phyloP scores from a whole-genome alignment of 2,113 vertebrate genomes.

The Festucalex cinctus region DNA sequence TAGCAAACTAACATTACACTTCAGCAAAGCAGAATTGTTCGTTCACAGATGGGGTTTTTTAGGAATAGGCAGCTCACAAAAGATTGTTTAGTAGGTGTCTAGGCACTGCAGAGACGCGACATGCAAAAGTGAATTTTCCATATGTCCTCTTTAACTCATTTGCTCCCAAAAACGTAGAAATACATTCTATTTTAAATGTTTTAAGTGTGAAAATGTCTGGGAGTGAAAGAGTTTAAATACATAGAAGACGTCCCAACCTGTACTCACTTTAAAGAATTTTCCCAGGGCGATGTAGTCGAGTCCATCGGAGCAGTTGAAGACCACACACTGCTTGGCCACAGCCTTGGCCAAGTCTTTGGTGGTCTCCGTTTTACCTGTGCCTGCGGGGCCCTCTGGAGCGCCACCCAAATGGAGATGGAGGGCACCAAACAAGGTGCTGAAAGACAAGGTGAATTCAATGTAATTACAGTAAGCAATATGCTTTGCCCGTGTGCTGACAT shows the following conservation, averaged over 20 bases:
- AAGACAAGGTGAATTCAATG: background rate
- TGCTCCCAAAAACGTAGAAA: no score
- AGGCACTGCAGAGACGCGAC: no score
- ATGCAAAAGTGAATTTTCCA: background rate
- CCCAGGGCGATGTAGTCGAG: constrained; percentile 87
- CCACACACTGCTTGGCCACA: constrained; percentile 86
- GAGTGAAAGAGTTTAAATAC: no score
- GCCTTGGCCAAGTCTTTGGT: constrained; percentile 91
- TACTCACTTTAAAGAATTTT: constrained; percentile 88
- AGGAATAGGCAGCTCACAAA: no score
- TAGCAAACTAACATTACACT: no score
- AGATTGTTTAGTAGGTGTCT: no score
- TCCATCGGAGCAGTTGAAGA: constrained; percentile 91
- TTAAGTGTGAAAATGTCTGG: no score
- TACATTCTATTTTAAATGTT: no score
- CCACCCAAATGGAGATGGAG: constrained; percentile 85
- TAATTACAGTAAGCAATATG: background rate
- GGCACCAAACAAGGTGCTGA: constrained; percentile 86
- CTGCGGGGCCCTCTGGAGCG: constrained; percentile 88
- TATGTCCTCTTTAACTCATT: background rate
- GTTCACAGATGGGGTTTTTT: no score
- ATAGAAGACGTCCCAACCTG: no score
- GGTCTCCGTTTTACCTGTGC: constrained; percentile 89
- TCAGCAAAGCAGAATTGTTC: no score
- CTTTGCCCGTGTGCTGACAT: no score